Conservation (phyloP, 2,797 vertebrate species). For the Enteromius viviparus region DNA sequence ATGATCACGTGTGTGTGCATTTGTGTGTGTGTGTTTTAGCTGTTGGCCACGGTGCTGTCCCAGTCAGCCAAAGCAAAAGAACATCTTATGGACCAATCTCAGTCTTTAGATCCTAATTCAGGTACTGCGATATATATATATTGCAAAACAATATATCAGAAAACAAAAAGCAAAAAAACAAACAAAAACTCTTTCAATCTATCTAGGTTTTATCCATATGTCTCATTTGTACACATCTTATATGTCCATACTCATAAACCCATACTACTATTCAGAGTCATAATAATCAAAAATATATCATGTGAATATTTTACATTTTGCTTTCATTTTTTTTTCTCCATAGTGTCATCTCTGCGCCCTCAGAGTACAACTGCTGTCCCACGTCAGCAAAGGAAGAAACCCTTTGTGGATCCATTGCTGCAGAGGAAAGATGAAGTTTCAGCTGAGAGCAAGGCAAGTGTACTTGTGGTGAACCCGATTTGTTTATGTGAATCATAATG, state of each 20-base stretch:
- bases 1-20: slow-evolving; percentile 22
- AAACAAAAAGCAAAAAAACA: no score
- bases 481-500: neutral
- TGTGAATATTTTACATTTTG: neutral
- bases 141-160: no score
- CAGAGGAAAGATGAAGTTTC: slow-evolving; percentile 79
- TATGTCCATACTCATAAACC: slow-evolving; percentile 7
- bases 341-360: slow-evolving; percentile 69
- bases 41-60: slow-evolving; percentile 93
- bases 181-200: neutral
- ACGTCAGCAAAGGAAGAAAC: slow-evolving; percentile 67
- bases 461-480: slow-evolving; percentile 1
- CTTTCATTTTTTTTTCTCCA: neutral
- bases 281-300: neutral
- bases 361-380: slow-evolving; percentile 73
- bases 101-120: slow-evolving; percentile 85
- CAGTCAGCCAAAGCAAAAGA: slow-evolving; percentile 96
- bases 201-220: neutral
- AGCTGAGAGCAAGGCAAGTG: slow-evolving; percentile 81
- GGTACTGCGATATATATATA: slow-evolving; percentile 73
- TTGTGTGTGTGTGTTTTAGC: slow-evolving; percentile 70
- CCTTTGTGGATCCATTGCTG: slow-evolving; percentile 71
- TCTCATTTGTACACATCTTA: slow-evolving; percentile 16
- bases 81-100: slow-evolving; percentile 87
- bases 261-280: neutral